Percentiles rank a stretch among this genome's conserved stretches.
Conservation (phyloP, 2,888 invertebrate genomes). For the Sylvicola fuscatus region DNA sequence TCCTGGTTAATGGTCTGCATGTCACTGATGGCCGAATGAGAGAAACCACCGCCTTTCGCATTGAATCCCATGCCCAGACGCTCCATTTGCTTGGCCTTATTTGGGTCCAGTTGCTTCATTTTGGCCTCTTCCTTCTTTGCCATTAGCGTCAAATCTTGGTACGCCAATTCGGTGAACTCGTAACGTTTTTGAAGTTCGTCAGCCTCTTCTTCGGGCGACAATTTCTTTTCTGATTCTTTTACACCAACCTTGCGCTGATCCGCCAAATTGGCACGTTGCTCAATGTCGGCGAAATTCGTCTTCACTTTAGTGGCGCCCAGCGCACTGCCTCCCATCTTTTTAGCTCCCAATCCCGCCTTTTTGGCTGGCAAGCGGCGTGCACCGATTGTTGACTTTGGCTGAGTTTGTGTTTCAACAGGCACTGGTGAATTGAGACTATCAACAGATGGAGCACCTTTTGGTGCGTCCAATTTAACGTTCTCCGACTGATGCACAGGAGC, state of each 20-base stretch:
- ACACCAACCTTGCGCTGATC: conserved; percentile 42
- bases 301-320: conserved; percentile 90
- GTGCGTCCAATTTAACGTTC: conserved; percentile 9
- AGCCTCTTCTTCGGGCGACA: conserved; percentile 40
- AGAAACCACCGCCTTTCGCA: conserved; percentile 34
- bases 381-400: conserved; percentile 39
- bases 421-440: conserved; percentile 19
- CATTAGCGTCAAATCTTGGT: conserved; percentile 51
- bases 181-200: not conserved
- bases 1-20: conserved; percentile 87
- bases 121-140: conserved; percentile 52
- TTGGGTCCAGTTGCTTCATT: conserved; percentile 50
- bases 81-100: conserved; percentile 74
- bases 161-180: conserved; percentile 49
- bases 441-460: conserved; percentile 18
- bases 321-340: conserved; percentile 60
- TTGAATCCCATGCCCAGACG: conserved; percentile 80
- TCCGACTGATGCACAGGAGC: conserved; percentile 6
- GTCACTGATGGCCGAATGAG: conserved; percentile 73
- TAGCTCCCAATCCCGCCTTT: conserved; percentile 54
- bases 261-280: conserved; percentile 69
- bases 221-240: conserved; percentile 14
- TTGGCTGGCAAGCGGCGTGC: conserved; percentile 45
- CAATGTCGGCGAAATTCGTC: conserved; percentile 87
- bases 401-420: conserved; percentile 19